A percentile compares a stretch with the other conserved stretches of the same genome.
Conservation (phyloP, 30 jellyfish, hydroid and myxozoan species). For the Nemopilema nomurai region DNA sequence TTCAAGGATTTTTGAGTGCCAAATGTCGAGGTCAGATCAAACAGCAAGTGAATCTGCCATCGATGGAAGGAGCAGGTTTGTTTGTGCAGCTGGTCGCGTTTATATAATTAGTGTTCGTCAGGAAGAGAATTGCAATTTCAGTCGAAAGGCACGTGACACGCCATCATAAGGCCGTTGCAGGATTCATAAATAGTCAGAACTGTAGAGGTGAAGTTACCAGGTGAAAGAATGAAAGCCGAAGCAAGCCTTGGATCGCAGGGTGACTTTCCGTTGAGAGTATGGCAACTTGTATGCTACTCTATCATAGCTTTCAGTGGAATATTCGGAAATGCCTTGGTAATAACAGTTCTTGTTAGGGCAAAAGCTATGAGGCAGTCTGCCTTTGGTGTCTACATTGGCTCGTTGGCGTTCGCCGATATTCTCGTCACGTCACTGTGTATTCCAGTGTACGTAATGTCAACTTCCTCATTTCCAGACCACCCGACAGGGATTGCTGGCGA, state of each 20-base stretch:
- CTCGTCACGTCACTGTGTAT: slow-evolving; percentile 29
- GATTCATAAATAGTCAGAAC: no score
- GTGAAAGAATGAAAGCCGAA: neutral
- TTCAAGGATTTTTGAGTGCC: neutral
- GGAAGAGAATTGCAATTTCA: neutral
- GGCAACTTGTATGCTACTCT: slow-evolving; percentile 41
- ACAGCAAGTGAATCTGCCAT: neutral
- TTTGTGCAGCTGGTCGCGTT: neutral
- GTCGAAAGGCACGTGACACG: neutral
- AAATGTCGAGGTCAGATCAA: neutral
- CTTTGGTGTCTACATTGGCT: slow-evolving; percentile 46
- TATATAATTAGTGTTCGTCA: neutral
- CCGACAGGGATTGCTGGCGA: slow-evolving; percentile 60
- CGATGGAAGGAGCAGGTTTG: neutral
- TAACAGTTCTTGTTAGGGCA: slow-evolving; percentile 1
- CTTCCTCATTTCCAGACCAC: slow-evolving; percentile 14
- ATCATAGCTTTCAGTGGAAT: slow-evolving; percentile 39
- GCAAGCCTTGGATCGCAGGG: slow-evolving; percentile 1
- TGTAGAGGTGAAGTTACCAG: no score
- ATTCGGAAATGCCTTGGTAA: slow-evolving; percentile 35
- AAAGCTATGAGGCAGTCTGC: slow-evolving; percentile 38
- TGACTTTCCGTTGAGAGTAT: slow-evolving; percentile 35
- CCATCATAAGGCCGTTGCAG: no score
- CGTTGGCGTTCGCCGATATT: slow-evolving; percentile 53
- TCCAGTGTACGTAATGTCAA: slow-evolving; percentile 58